phyloP scores from a whole-genome alignment of 2,888 invertebrate species.

The Phaedon cochleariae region DNA sequence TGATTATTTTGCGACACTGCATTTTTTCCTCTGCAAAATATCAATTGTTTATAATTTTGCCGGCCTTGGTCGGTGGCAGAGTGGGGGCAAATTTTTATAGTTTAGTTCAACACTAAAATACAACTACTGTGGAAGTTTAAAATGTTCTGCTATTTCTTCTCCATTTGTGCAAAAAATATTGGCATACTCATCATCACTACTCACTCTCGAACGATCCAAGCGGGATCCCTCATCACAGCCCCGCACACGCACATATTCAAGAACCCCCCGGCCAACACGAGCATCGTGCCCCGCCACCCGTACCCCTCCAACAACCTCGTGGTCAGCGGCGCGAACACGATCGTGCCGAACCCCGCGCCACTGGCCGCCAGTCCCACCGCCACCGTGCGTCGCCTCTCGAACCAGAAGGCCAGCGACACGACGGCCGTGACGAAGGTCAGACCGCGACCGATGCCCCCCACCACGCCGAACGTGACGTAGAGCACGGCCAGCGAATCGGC shows the following conservation, averaged over 20 bases:
- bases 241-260: conserved; percentile 87
- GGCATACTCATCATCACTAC: neutral
- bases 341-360: conserved; percentile 91
- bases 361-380: conserved; percentile 90
- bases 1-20: too few relatives aligned
- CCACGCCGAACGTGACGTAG: conserved; percentile 85
- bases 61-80: too few relatives aligned
- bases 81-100: too few relatives aligned
- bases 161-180: too few relatives aligned
- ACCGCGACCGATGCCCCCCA: conserved; percentile 85
- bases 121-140: too few relatives aligned
- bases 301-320: conserved; percentile 79
- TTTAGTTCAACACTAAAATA: too few relatives aligned
- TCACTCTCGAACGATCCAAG: conserved; percentile 76
- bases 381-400: conserved; percentile 85
- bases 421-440: conserved; percentile 90
- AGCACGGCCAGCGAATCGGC: conserved; percentile 78
- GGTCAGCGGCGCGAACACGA: conserved; percentile 86
- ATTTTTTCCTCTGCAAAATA: too few relatives aligned
- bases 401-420: conserved; percentile 92
- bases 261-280: conserved; percentile 84
- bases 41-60: too few relatives aligned
- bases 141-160: too few relatives aligned
- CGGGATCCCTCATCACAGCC: conserved; percentile 86
- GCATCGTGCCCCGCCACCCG: conserved; percentile 84